Conservation (phyloP, 2,888 invertebrate genomes). For the Epinotia ramella region DNA sequence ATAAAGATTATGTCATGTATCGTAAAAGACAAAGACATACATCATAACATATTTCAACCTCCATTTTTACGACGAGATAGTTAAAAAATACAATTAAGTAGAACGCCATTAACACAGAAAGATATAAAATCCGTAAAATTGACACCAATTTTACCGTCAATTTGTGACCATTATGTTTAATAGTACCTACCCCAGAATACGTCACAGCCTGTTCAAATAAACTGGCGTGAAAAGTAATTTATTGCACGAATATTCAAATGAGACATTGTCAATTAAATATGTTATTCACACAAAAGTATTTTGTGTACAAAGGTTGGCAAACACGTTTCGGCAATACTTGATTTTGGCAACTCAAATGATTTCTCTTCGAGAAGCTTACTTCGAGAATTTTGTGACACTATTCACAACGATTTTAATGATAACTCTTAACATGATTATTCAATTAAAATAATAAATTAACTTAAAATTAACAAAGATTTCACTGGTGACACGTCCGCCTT, state of each 20-base stretch:
- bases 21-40: not conserved
- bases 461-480: too few species aligned
- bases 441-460: too few species aligned
- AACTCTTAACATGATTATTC: too few species aligned
- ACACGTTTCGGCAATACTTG: too few species aligned
- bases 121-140: constrained; percentile 11
- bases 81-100: constrained; percentile 2
- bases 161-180: constrained; percentile 26
- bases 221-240: constrained; percentile 28
- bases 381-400: too few species aligned
- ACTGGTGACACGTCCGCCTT: too few species aligned
- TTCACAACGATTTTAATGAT: too few species aligned
- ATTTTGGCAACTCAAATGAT: too few species aligned
- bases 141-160: constrained; percentile 7
- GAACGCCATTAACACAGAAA: not conserved
- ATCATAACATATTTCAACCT: not conserved
- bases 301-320: too few species aligned
- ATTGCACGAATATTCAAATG: constrained; percentile 29
- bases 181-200: not conserved
- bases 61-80: not conserved
- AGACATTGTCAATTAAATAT: not conserved
- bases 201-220: constrained; percentile 1
- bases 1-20: too few species aligned
- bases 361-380: too few species aligned
- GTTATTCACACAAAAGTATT: too few species aligned